Conservation (phyloP, 2,797 vertebrate genomes). For the Lepilemur septentrionalis region DNA sequence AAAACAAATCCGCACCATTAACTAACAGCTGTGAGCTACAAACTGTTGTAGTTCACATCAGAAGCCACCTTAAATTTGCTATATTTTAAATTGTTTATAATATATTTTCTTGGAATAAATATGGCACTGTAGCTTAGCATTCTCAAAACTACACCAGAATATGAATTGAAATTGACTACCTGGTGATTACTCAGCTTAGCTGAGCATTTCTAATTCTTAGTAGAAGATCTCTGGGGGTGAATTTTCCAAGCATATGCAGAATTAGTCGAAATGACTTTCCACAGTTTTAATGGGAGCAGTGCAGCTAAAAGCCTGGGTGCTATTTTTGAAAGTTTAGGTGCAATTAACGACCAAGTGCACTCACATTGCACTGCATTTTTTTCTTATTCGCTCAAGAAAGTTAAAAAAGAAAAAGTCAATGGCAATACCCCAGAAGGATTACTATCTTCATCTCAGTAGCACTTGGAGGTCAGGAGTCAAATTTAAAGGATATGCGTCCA, state of each 20-base stretch:
- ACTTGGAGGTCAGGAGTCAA: not conserved
- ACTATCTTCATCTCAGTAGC: not conserved
- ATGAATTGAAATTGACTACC: slow-evolving; percentile 42
- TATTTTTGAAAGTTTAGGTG: slow-evolving; percentile 28
- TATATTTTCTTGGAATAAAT: slow-evolving; percentile 61
- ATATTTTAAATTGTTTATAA: slow-evolving; percentile 38
- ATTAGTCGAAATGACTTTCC: slow-evolving; percentile 39
- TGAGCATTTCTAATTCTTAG: slow-evolving; percentile 55
- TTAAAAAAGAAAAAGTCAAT: not conserved
- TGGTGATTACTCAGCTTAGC: slow-evolving; percentile 50
- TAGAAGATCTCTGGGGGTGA: not conserved
- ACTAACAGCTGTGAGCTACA: slow-evolving; percentile 69
- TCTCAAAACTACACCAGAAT: slow-evolving; percentile 37
- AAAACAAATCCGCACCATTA: slow-evolving; percentile 73
- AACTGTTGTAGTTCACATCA: slow-evolving; percentile 49
- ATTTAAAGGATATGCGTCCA: not conserved
- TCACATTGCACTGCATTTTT: not conserved
- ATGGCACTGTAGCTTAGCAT: slow-evolving; percentile 26
- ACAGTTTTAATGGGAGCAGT: not conserved
- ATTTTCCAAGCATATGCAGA: slow-evolving; percentile 33
- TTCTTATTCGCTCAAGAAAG: not conserved
- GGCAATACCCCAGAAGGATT: not conserved
- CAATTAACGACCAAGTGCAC: not conserved
- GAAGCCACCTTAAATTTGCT: slow-evolving; percentile 60
- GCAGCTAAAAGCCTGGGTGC: not conserved